These are phyloP conservation scores for Drosophila persimilis DNA, from an alignment of 1,140 invertebrate species.

Conservation along the genomic window DNA sequence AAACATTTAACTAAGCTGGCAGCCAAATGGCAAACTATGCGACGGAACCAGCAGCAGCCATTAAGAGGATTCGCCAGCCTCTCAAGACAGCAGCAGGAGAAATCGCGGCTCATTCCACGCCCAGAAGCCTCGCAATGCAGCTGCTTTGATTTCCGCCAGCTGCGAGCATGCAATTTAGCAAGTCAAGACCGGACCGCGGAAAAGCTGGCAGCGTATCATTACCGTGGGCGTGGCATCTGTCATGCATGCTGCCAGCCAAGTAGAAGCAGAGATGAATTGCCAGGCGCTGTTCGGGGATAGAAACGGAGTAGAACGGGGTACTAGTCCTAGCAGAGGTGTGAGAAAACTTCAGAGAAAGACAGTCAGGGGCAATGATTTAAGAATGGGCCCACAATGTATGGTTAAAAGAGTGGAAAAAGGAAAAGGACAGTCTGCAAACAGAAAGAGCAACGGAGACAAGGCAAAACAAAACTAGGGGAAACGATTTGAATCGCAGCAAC, in stretches of 20 bases:
- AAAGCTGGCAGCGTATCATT: conserved; percentile 39
- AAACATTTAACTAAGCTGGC: conserved; percentile 71
- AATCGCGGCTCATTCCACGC: conserved; percentile 5
- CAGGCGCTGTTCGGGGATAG: not conserved
- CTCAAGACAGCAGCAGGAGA: conserved; percentile 2
- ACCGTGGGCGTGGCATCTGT: conserved; percentile 42
- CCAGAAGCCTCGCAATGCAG: too few species aligned
- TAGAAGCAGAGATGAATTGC: not conserved
- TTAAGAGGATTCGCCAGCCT: conserved; percentile 43
- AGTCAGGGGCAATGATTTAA: conserved; percentile 26
- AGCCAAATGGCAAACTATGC: conserved; percentile 69
- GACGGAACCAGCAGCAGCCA: conserved; percentile 44
- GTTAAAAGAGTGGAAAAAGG: too few species aligned
- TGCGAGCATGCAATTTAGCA: conserved; percentile 37
- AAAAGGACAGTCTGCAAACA: too few species aligned
- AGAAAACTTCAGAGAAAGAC: conserved; percentile 30
- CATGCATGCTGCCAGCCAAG: conserved; percentile 37
- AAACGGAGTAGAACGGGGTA: not conserved
- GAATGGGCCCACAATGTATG: not conserved
- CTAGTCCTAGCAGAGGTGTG: conserved; percentile 23
- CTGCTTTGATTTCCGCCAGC: conserved; percentile 28
- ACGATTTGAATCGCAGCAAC: too few species aligned
- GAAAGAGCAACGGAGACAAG: not conserved
- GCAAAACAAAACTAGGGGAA: not conserved
- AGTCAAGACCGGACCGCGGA: conserved; percentile 9